Evolutionary conservation across 2,113 vertebrate genomes (phyloP).

Genomic region (Dendrocopos noguchii): DNA sequence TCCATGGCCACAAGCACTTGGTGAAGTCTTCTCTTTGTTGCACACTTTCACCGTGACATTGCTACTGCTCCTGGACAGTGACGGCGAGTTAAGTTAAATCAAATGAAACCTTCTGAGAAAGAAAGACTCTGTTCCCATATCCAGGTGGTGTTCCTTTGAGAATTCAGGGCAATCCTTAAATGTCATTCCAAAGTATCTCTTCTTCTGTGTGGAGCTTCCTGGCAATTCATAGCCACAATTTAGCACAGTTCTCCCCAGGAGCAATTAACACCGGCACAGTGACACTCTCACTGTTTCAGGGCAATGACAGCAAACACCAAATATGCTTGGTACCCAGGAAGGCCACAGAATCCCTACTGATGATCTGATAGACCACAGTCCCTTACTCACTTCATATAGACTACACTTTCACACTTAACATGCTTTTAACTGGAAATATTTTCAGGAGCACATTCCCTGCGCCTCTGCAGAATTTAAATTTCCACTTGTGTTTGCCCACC

Average conservation of each 20-base stretch:
- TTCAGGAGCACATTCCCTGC: conserved; percentile 69
- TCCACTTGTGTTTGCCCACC: conserved; percentile 65
- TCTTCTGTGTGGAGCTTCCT: background rate
- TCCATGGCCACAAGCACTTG: background rate
- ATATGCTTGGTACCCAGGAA: background rate
- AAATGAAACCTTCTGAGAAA: background rate
- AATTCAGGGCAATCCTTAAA: background rate
- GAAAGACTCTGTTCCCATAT: background rate
- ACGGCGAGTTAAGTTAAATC: background rate
- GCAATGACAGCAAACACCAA: background rate
- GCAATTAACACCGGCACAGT: background rate
- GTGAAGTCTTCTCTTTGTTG: background rate
- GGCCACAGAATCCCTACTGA: conserved; percentile 16
- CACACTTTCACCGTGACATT: background rate
- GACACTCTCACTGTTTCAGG: background rate
- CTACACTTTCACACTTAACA: conserved; percentile 60
- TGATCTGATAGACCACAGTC: conserved; percentile 48
- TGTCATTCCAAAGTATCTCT: background rate
- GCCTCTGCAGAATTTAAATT: conserved; percentile 69
- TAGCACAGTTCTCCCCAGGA: background rate
- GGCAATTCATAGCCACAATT: background rate
- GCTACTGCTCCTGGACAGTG: background rate
- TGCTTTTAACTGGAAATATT: conserved; percentile 60
- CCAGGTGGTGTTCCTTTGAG: background rate
- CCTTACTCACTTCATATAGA: conserved; percentile 1